These are phyloP conservation scores for Apodemia duryi DNA, from an alignment of 2,888 invertebrate genomes.

Conservation along the genomic window DNA sequence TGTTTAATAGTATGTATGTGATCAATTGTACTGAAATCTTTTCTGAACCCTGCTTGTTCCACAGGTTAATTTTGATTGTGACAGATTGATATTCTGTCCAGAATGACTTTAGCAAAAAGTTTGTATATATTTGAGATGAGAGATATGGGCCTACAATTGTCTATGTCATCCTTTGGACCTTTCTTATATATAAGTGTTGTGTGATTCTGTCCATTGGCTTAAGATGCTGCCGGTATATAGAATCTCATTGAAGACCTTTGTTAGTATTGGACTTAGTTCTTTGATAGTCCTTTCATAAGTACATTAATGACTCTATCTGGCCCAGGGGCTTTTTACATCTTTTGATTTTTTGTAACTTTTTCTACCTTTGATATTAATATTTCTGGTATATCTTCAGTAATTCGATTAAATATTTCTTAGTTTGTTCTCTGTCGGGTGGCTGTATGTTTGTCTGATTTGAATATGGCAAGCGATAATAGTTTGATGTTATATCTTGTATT, in stretches of 20 bases:
- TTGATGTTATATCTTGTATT: slow-evolving; percentile 19
- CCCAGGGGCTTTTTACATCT: slow-evolving; percentile 29
- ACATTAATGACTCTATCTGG: too few species aligned
- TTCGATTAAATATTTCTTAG: not conserved
- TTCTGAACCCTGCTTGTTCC: too few species aligned
- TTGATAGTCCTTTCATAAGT: slow-evolving; percentile 25
- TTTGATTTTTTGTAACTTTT: slow-evolving; percentile 15
- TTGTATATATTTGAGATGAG: too few species aligned
- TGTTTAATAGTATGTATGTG: too few species aligned
- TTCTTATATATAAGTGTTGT: not conserved
- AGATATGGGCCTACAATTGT: too few species aligned
- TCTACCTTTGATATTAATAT: slow-evolving; percentile 19
- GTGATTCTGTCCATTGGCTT: slow-evolving; percentile 21
- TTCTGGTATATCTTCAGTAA: slow-evolving; percentile 8
- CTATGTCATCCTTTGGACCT: too few species aligned
- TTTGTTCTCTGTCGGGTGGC: not conserved
- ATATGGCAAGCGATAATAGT: slow-evolving; percentile 16
- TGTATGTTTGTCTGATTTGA: slow-evolving; percentile 19
- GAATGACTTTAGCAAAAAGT: too few species aligned
- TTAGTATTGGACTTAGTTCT: not conserved
- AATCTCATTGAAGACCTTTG: slow-evolving; percentile 28
- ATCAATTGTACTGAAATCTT: too few species aligned
- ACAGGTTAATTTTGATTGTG: too few species aligned
- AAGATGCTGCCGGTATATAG: slow-evolving; percentile 23
- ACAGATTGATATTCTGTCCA: too few species aligned